Conservation (phyloP, 2,113 vertebrate genomes). For the Amphiprion ocellaris region DNA sequence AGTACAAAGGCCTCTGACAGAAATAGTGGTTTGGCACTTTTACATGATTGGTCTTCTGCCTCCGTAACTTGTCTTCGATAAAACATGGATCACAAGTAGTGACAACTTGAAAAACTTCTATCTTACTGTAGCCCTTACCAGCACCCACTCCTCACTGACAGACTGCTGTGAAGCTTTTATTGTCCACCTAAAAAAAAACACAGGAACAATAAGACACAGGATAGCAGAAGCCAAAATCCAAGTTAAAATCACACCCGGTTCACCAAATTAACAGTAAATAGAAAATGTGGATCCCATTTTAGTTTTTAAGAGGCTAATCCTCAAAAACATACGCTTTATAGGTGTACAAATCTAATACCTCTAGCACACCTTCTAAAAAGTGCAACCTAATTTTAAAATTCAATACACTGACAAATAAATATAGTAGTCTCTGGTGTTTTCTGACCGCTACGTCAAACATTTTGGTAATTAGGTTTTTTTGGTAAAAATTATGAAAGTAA, state of each 20-base stretch:
- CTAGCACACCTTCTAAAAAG: not conserved
- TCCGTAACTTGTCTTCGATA: slow-evolving; percentile 16
- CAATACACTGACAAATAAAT: not conserved
- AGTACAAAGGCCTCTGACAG: slow-evolving; percentile 64
- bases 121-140: slow-evolving; percentile 77
- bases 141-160: slow-evolving; percentile 39
- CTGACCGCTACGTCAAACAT: not conserved
- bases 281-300: not conserved
- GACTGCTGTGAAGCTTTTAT: slow-evolving; percentile 26
- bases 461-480: slow-evolving; percentile 15
- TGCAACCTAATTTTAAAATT: not conserved
- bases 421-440: not conserved
- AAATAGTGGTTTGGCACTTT: slow-evolving; percentile 68
- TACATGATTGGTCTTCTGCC: slow-evolving; percentile 31
- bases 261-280: not conserved
- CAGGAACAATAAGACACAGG: slow-evolving; percentile 6
- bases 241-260: slow-evolving; percentile 4
- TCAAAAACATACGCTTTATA: not conserved
- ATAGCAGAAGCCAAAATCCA: not conserved
- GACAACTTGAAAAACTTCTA: slow-evolving; percentile 4
- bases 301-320: not conserved
- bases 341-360: not conserved
- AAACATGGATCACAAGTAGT: slow-evolving; percentile 24
- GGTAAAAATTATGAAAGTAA: not conserved
- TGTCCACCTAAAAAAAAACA: slow-evolving; percentile 33